Evolutionary conservation across 2,113 vertebrate species (phyloP), one percentile per base, ranked within the genome.

Genomic region (Anguilla japonica): DNA sequence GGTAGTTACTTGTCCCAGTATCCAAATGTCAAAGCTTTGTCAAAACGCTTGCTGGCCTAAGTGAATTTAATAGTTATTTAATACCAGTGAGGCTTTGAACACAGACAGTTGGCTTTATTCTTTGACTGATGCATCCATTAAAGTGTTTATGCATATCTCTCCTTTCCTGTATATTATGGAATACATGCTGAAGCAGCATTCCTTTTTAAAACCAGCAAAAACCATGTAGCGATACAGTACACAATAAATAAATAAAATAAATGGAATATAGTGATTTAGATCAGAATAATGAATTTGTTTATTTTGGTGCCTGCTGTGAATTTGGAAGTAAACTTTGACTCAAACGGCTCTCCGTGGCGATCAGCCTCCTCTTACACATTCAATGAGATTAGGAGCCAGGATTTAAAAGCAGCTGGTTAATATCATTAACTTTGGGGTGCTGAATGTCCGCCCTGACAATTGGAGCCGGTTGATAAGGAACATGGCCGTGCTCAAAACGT

Each of bases 1-100:
- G 40, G 39, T n/a, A 15, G 57, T 60, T 60, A 41, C 57, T 84
- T 71, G 60, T 84, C 20, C 53, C 60, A 67, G 15, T 13, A 41
- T 67, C 22, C 40, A 67, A 22, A n/a, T 84, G 83, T 84, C 83
- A 71, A 67, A 63, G 29, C 40, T 8, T 53, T 84, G 83, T 41
- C 83, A 84, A 41, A 71, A 41, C 57, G 34, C 22, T 41, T 57
- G 29, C 29, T 40, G 56, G 83, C 56, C 56, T 29, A 39, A 5
- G 20, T 14, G 41, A 43, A 39, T 71, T 11, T 9, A 53, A 46
- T 18, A 46, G 18, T 84, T 75, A 81, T 41, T 81, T 41, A 81
- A 81, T 41, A 81, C 40, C 40, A 20, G 39, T 9, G 5, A 43
- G 40, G 79, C 39, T 46, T 5, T 29, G 41, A 18, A 67, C 60